phyloP scores from a whole-genome alignment of 2,797 vertebrate genomes.

The Fratercula arctica region DNA sequence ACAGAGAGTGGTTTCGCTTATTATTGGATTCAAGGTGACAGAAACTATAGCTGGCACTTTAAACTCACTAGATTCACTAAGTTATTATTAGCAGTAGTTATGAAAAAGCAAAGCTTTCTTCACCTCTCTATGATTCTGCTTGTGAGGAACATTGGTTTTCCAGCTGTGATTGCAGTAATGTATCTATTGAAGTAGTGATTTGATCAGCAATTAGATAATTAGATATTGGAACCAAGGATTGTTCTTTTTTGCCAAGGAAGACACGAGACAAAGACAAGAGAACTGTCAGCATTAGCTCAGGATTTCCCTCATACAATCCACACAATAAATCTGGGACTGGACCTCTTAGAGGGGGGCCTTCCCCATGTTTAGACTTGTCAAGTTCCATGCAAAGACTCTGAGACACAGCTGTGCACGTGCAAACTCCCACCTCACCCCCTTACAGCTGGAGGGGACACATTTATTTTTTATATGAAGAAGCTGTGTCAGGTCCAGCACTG shows the following conservation, averaged over 20 bases:
- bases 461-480: neutral
- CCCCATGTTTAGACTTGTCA: neutral
- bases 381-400: neutral
- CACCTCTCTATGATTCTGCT: neutral
- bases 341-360: neutral
- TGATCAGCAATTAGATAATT: neutral
- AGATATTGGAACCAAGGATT: neutral
- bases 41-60: neutral
- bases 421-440: neutral
- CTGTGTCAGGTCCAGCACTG: neutral
- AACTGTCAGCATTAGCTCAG: neutral
- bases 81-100: neutral
- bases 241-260: neutral
- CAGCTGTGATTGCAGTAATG: neutral
- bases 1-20: neutral
- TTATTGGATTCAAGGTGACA: constrained; percentile 18
- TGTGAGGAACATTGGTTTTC: neutral
- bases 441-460: too few species aligned
- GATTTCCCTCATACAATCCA: neutral
- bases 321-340: neutral
- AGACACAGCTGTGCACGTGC: neutral
- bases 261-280: neutral
- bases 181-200: neutral
- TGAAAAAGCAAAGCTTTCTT: neutral
- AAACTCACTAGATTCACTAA: neutral